phyloP scores from a whole-genome alignment of 2,113 vertebrate species.

The Ornithorhynchus anatinus region DNA sequence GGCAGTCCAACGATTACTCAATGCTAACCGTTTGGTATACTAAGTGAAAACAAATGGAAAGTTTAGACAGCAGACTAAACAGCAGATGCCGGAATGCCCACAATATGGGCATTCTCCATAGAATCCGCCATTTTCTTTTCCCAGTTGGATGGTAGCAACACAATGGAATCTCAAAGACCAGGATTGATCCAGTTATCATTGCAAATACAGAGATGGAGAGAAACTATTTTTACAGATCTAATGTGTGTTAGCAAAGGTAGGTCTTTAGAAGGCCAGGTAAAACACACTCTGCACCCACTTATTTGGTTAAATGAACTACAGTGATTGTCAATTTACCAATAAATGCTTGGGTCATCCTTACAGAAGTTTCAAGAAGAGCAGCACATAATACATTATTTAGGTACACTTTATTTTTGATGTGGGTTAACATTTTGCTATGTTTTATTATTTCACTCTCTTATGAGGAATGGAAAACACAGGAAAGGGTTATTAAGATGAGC shows the following conservation, averaged over 20 bases:
- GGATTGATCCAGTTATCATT: constrained; percentile 30
- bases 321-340: constrained; percentile 31
- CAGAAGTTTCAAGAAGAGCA: constrained; percentile 72
- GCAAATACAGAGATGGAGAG: constrained; percentile 30
- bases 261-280: constrained; percentile 60
- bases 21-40: background rate
- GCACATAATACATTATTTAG: constrained; percentile 69
- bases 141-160: constrained; percentile 27
- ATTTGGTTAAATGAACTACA: constrained; percentile 42
- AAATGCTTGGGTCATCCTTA: constrained; percentile 50
- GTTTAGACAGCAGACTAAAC: constrained; percentile 31
- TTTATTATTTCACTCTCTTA: constrained; percentile 58
- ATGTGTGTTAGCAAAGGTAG: constrained; percentile 59
- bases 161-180: constrained; percentile 57
- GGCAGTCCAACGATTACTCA: constrained; percentile 1
- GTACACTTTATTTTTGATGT: constrained; percentile 72
- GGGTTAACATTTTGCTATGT: constrained; percentile 67
- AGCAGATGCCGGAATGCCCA: constrained; percentile 40
- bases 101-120: constrained; percentile 42
- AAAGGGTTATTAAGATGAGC: constrained; percentile 50
- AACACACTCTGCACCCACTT: constrained; percentile 45
- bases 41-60: constrained; percentile 21
- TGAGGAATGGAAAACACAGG: constrained; percentile 63
- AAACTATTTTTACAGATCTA: background rate
- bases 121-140: constrained; percentile 30